Evolutionary conservation across 2,888 invertebrate species (phyloP).

Genomic region (Sialis lutaria): DNA sequence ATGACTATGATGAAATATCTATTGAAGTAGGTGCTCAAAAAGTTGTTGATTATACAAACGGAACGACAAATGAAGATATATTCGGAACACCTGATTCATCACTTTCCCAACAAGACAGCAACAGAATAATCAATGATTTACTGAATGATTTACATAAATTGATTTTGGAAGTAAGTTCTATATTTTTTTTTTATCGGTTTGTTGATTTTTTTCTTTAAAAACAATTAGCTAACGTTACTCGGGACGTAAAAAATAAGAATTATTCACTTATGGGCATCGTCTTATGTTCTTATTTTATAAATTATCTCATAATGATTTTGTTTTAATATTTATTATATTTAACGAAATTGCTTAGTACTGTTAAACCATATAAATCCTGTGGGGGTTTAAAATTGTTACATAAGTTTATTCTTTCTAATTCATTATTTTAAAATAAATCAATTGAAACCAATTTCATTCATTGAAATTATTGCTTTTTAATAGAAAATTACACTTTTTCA

Average conservation of each 20-base stretch:
- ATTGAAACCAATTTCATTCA: too few species aligned
- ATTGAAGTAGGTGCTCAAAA: conserved; percentile 17
- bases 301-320: too few species aligned
- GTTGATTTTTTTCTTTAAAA: too few species aligned
- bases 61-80: conserved; percentile 3
- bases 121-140: conserved; percentile 25
- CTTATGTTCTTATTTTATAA: too few species aligned
- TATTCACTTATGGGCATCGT: too few species aligned
- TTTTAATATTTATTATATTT: background rate
- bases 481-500: too few species aligned
- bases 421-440: too few species aligned
- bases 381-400: background rate
- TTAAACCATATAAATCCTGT: background rate
- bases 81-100: background rate
- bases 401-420: background rate
- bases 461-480: too few species aligned
- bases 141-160: conserved; percentile 32
- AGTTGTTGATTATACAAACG: conserved; percentile 12
- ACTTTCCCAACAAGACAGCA: conserved; percentile 5
- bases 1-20: conserved; percentile 15
- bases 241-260: too few species aligned
- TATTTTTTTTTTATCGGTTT: background rate
- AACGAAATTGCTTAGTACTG: background rate
- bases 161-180: conserved; percentile 28
- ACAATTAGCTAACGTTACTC: too few species aligned